A percentile compares a stretch with the other conserved stretches of the same genome.
Evolutionary conservation across 23 tunicate genomes (phyloP).

Genomic region (Halocynthia aurantium): DNA sequence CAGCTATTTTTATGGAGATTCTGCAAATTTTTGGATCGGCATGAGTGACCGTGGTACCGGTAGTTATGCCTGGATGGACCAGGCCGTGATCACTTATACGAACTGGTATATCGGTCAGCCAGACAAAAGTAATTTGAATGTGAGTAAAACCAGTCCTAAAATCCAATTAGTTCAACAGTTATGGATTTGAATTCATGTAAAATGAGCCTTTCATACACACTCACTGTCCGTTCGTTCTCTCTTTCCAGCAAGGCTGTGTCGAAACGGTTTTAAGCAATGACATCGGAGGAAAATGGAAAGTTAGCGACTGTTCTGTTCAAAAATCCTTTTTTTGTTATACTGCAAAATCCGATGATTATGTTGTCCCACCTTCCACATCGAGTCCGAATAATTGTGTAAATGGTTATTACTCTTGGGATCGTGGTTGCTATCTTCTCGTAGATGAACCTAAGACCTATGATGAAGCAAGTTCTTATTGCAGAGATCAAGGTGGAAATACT

Average conservation of each 20-base stretch:
- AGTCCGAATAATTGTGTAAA: constrained; percentile 49
- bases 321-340: constrained; percentile 50
- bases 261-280: constrained; percentile 26
- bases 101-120: constrained; percentile 78
- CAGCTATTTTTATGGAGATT: constrained; percentile 46
- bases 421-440: constrained; percentile 57
- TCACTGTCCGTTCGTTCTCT: neutral
- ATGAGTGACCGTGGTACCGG: constrained; percentile 36
- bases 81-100: constrained; percentile 49
- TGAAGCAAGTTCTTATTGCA: constrained; percentile 53
- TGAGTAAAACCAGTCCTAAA: neutral
- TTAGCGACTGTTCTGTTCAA: constrained; percentile 24
- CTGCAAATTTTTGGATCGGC: constrained; percentile 70
- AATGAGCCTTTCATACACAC: too few relatives aligned
- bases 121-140: constrained; percentile 12
- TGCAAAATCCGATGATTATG: constrained; percentile 9
- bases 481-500: constrained; percentile 36
- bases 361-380: constrained; percentile 34
- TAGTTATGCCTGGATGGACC: constrained; percentile 82
- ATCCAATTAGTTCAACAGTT: neutral
- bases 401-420: constrained; percentile 40
- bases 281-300: constrained; percentile 51
- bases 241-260: constrained; percentile 70
- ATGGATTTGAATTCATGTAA: neutral
- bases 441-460: constrained; percentile 36